Conservation (phyloP, 1,140 invertebrate species). For the Matsumurasca onukii region DNA sequence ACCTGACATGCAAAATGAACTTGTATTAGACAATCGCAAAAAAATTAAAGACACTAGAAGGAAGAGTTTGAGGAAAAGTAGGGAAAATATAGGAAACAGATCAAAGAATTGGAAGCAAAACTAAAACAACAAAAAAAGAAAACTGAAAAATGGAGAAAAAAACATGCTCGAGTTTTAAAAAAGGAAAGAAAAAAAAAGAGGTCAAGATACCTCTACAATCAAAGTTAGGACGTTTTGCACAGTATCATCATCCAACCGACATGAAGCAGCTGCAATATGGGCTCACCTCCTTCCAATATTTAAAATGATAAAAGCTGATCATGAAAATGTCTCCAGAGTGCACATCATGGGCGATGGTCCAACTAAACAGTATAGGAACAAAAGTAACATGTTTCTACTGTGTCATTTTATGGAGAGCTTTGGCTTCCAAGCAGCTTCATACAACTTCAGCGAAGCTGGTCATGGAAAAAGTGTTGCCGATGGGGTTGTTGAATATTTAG, state of each 20-base stretch:
- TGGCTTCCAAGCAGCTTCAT: not conserved
- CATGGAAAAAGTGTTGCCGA: not conserved
- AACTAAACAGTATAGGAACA: not conserved
- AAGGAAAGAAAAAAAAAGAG: not conserved
- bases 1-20: no score
- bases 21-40: not conserved
- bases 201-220: not conserved
- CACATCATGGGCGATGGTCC: not conserved
- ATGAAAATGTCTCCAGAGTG: not conserved
- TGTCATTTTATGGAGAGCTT: no score
- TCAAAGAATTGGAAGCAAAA: conserved; percentile 11
- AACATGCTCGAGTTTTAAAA: conserved; percentile 5
- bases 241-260: not conserved
- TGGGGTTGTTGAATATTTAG: no score
- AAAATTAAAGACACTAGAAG: not conserved
- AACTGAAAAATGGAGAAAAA: conserved; percentile 8
- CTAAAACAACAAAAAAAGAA: not conserved
- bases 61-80: conserved; percentile 9
- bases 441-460: not conserved
- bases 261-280: no score
- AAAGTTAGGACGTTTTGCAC: not conserved
- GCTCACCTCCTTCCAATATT: not conserved
- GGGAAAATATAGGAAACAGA: conserved; percentile 15
- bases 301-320: not conserved
- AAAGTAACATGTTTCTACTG: no score